These are phyloP conservation scores for Syrphus vitripennis DNA, from an alignment of 2,888 invertebrate species.

Conservation along the genomic window DNA sequence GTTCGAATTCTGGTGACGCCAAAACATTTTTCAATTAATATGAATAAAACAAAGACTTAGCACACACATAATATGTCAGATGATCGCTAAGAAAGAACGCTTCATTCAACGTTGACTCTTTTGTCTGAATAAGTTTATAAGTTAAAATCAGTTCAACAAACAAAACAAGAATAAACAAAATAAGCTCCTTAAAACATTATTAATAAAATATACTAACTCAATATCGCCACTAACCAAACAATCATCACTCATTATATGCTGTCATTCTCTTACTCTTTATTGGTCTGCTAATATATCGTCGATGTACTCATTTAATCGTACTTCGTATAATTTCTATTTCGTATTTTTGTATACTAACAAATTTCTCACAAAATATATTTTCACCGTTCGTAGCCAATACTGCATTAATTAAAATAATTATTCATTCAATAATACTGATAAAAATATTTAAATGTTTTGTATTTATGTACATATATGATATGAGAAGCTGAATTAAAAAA, in stretches of 20 bases:
- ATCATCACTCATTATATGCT: conserved; percentile 35
- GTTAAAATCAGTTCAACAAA: too few species aligned
- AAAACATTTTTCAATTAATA: too few species aligned
- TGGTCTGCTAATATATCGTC: conserved; percentile 4
- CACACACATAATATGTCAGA: too few species aligned
- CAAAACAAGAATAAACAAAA: background rate
- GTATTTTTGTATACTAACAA: conserved; percentile 34
- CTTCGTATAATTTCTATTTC: background rate
- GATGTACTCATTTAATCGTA: conserved; percentile 22
- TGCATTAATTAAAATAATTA: conserved; percentile 25
- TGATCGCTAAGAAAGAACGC: too few species aligned
- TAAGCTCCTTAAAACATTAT: background rate
- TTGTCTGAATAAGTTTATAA: too few species aligned
- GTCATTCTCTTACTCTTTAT: conserved; percentile 60
- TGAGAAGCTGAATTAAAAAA: conserved; percentile 31
- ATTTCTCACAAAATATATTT: conserved; percentile 8
- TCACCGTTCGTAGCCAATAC: conserved; percentile 37
- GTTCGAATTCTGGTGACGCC: too few species aligned
- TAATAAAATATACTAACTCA: background rate
- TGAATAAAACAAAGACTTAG: too few species aligned
- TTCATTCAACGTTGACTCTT: too few species aligned
- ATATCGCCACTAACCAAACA: conserved; percentile 18
- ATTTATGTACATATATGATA: conserved; percentile 30
- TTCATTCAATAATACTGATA: conserved; percentile 19
- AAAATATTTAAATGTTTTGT: conserved; percentile 42